A percentile compares a stretch with the other conserved stretches of the same genome.
These are phyloP conservation scores for Leptestheria dahalacensis DNA, from an alignment of 1,140 invertebrate species.

Conservation along the genomic window DNA sequence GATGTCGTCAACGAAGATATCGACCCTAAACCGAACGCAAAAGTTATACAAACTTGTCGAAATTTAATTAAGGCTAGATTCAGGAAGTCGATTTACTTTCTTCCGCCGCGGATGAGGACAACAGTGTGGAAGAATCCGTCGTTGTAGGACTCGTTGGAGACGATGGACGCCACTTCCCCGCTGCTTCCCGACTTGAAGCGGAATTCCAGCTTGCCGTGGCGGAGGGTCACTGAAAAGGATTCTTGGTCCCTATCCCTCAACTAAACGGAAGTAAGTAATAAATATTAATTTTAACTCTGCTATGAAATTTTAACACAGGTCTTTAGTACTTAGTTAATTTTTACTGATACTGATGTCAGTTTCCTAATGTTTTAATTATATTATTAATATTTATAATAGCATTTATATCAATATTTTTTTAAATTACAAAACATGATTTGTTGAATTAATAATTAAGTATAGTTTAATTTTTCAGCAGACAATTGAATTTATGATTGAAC, in stretches of 20 bases:
- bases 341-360: too few relatives aligned
- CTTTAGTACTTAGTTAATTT: too few relatives aligned
- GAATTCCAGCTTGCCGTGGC: slow-evolving; percentile 27
- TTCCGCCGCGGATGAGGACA: slow-evolving; percentile 30
- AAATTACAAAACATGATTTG: background rate
- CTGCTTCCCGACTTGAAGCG: slow-evolving; percentile 21
- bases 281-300: too few relatives aligned
- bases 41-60: background rate
- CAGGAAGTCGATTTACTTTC: slow-evolving; percentile 22
- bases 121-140: slow-evolving; percentile 34
- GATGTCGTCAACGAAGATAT: slow-evolving; percentile 51
- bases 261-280: background rate
- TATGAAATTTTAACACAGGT: too few relatives aligned
- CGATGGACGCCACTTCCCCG: slow-evolving; percentile 15
- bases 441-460: too few relatives aligned
- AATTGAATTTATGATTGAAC: background rate
- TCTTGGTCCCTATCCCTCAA: slow-evolving; percentile 17
- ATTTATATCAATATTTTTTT: too few relatives aligned
- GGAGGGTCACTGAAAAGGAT: slow-evolving; percentile 29
- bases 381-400: too few relatives aligned
- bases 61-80: background rate
- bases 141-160: slow-evolving; percentile 26
- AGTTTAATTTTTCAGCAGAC: background rate
- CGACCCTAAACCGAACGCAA: slow-evolving; percentile 30
- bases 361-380: too few relatives aligned